phyloP scores from a whole-genome alignment of 2,797 vertebrate genomes.

The Dendrocincla tyrannina region DNA sequence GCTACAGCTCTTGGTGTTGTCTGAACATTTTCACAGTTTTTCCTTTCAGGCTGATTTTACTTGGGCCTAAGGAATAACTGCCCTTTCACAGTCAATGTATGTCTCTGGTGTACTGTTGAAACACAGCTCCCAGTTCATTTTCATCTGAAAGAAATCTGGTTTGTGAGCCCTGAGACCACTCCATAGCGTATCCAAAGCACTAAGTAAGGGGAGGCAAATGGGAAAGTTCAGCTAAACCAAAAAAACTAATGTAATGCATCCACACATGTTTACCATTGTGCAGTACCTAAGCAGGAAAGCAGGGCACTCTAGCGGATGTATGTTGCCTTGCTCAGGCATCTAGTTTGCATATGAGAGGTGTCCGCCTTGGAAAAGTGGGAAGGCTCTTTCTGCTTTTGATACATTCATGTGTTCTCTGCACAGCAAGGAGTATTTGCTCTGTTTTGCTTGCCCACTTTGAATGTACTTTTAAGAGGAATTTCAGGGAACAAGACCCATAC shows the following conservation, averaged over 20 bases:
- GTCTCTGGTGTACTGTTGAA: neutral
- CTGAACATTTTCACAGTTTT: neutral
- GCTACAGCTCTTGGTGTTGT: neutral
- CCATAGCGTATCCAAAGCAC: neutral
- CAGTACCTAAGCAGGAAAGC: neutral
- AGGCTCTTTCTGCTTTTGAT: neutral
- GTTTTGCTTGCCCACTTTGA: neutral
- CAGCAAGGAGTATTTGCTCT: neutral
- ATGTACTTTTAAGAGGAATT: neutral
- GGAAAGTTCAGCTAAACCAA: neutral
- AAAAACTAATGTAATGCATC: neutral
- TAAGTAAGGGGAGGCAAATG: neutral
- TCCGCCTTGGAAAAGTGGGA: neutral
- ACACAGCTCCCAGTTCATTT: neutral
- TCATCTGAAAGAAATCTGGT: neutral
- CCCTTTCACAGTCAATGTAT: neutral
- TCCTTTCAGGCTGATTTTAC: neutral
- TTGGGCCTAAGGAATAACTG: neutral
- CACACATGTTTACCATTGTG: neutral
- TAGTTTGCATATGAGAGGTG: neutral
- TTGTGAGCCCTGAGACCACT: neutral
- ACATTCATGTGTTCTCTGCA: too few relatives aligned
- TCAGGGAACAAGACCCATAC: neutral
- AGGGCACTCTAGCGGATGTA: neutral
- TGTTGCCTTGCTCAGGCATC: rapidly evolving